phyloP scores from a whole-genome alignment of 2,797 vertebrate genomes.

The Coendou prehensilis region DNA sequence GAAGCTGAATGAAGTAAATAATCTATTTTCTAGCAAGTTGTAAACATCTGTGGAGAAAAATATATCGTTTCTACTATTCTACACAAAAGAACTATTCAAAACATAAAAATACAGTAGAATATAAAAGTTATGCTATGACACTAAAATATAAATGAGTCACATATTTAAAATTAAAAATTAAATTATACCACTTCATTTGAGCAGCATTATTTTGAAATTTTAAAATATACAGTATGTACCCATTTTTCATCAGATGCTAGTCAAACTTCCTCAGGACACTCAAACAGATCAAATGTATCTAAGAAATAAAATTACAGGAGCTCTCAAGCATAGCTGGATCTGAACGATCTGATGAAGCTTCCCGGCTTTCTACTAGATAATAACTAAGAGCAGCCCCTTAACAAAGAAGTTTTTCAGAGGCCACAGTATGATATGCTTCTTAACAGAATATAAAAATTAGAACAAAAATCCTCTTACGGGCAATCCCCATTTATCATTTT shows the following conservation, averaged over 20 bases:
- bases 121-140: not conserved
- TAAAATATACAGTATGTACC: conserved; percentile 9
- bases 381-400: not conserved
- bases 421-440: conserved; percentile 11
- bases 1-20: not conserved
- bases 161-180: conserved; percentile 31
- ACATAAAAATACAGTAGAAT: conserved; percentile 29
- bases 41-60: not conserved
- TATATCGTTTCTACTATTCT: not conserved
- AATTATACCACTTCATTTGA: conserved; percentile 21
- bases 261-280: conserved; percentile 45
- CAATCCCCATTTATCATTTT: not conserved
- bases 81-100: conserved; percentile 30
- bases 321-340: not conserved
- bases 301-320: not conserved
- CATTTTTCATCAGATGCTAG: conserved; percentile 47
- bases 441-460: conserved; percentile 50
- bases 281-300: conserved; percentile 27
- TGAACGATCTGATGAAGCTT: not conserved
- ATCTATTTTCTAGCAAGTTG: conserved; percentile 50
- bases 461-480: conserved; percentile 33
- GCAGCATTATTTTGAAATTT: conserved; percentile 47
- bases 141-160: conserved; percentile 2
- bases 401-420: not conserved
- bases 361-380: not conserved